Conservation (phyloP, 64 coral and sea anemone genomes). For the Pocillopora verrucosa region DNA sequence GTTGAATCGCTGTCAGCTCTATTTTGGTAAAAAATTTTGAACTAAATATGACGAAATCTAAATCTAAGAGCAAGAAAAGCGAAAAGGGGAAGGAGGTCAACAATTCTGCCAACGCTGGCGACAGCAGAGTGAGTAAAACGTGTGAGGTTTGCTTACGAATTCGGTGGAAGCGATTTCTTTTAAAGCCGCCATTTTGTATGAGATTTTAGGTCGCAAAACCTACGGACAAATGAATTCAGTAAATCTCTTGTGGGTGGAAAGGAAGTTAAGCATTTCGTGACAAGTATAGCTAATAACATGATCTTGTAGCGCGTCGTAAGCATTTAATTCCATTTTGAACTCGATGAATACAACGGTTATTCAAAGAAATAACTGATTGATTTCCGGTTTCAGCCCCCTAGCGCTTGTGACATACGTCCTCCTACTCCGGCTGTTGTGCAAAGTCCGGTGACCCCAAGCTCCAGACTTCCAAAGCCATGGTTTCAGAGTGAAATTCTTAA, state of each 20-base stretch:
- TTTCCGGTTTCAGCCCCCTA: conserved; percentile 88
- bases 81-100: conserved; percentile 76
- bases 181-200: conserved; percentile 80
- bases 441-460: conserved; percentile 64
- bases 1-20: background rate
- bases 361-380: conserved; percentile 52
- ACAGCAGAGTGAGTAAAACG: conserved; percentile 60
- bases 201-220: background rate
- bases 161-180: background rate
- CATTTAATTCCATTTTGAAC: conserved; percentile 50
- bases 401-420: conserved; percentile 55
- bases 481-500: conserved; percentile 91
- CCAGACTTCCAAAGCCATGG: conserved; percentile 85
- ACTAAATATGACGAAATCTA: conserved; percentile 80
- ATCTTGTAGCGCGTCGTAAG: conserved; percentile 20
- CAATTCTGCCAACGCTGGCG: conserved; percentile 19
- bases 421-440: conserved; percentile 63
- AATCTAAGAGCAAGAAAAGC: conserved; percentile 86
- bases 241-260: background rate
- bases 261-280: conserved; percentile 20
- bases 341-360: conserved; percentile 52
- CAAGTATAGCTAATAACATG: conserved; percentile 8
- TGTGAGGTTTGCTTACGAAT: conserved; percentile 12
- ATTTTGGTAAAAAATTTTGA: conserved; percentile 9
- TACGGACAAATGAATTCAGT: background rate